phyloP scores from a whole-genome alignment of 2,888 invertebrate genomes.

The Caenorhabditis wallacei region DNA sequence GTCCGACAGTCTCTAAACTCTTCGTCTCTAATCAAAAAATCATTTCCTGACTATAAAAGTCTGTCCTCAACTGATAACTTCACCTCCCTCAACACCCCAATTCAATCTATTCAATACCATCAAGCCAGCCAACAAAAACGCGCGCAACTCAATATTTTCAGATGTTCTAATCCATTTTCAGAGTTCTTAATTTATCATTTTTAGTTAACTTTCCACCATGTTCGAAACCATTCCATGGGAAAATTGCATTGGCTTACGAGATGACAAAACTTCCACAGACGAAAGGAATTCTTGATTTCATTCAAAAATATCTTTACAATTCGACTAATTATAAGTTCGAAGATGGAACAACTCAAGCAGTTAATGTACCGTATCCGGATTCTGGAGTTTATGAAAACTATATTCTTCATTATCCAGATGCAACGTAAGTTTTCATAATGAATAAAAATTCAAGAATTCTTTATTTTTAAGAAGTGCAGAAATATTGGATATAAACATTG shows the following conservation, averaged over 20 bases:
- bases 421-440: slow-evolving; percentile 28
- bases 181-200: neutral
- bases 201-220: slow-evolving; percentile 43
- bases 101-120: slow-evolving; percentile 10
- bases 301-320: slow-evolving; percentile 35
- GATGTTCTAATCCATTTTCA: neutral
- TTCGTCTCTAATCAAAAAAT: slow-evolving; percentile 47
- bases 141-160: slow-evolving; percentile 25
- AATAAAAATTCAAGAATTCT: neutral
- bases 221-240: slow-evolving; percentile 22
- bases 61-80: slow-evolving; percentile 20
- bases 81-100: neutral
- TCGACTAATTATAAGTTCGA: slow-evolving; percentile 34
- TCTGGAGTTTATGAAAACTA: slow-evolving; percentile 40
- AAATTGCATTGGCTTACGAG: slow-evolving; percentile 52
- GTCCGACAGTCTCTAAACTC: slow-evolving; percentile 42
- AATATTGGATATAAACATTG: slow-evolving; percentile 31
- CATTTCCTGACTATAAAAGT: slow-evolving; percentile 47
- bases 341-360: slow-evolving; percentile 43
- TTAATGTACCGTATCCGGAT: slow-evolving; percentile 58
- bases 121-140: slow-evolving; percentile 30
- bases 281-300: slow-evolving; percentile 34
- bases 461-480: slow-evolving; percentile 37
- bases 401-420: slow-evolving; percentile 49
- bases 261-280: slow-evolving; percentile 20